These are phyloP conservation scores for Petrophora chlorosata DNA, from an alignment of 2,888 invertebrate genomes.

Conservation along the genomic window DNA sequence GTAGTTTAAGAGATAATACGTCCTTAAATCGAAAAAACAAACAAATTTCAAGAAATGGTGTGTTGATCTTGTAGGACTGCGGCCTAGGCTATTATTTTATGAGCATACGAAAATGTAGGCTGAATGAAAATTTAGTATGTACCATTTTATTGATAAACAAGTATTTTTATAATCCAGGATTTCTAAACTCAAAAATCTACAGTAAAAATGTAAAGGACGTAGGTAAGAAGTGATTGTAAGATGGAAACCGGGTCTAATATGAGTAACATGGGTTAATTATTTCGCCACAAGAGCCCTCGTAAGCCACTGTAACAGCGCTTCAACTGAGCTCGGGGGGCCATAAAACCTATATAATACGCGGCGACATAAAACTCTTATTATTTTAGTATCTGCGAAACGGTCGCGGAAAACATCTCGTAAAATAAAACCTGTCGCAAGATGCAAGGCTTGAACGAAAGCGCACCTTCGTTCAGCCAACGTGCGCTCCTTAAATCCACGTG, in stretches of 20 bases:
- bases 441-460: constrained; percentile 56
- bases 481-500: constrained; percentile 73
- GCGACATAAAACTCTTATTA: constrained; percentile 81
- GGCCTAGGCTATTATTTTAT: no score
- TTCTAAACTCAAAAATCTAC: constrained; percentile 38
- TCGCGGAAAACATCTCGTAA: constrained; percentile 79
- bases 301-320: constrained; percentile 78
- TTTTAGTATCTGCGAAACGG: constrained; percentile 82
- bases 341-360: constrained; percentile 81
- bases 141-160: no score
- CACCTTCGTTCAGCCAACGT: constrained; percentile 58
- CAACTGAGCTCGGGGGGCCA: constrained; percentile 71
- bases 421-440: constrained; percentile 75
- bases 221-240: constrained; percentile 57
- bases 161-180: constrained; percentile 16
- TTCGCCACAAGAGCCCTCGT: constrained; percentile 78
- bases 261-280: constrained; percentile 79
- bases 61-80: no score
- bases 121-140: no score
- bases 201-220: constrained; percentile 58
- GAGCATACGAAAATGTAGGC: no score
- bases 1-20: no score
- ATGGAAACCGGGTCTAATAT: constrained; percentile 66
- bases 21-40: no score
- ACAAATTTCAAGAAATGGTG: no score